A percentile compares a stretch with the other conserved stretches of the same genome.
These are phyloP conservation scores for Lophura nycthemera DNA, from an alignment of 2,113 vertebrate species.

Conservation along the genomic window DNA sequence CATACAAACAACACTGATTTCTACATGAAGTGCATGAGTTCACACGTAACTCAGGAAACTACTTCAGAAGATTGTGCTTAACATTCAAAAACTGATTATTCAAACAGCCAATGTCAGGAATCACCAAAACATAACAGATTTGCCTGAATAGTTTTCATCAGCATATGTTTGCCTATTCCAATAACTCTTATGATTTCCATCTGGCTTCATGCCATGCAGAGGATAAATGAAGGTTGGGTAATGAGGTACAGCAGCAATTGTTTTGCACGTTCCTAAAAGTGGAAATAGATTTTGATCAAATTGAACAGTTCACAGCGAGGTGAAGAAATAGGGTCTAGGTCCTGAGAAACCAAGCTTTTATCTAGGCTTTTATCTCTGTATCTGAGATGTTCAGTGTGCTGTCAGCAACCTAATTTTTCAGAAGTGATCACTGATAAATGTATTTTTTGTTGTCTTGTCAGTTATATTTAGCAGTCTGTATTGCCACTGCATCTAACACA, in stretches of 20 bases:
- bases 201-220: background rate
- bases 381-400: background rate
- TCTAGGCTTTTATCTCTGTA: background rate
- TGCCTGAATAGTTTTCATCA: background rate
- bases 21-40: background rate
- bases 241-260: background rate
- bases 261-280: background rate
- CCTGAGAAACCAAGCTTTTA: background rate
- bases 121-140: background rate
- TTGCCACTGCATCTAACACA: background rate
- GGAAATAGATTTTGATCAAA: background rate
- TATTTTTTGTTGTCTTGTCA: background rate
- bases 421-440: background rate
- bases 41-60: background rate
- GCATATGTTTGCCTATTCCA: fast-evolving
- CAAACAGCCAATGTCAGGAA: background rate
- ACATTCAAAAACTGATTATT: background rate
- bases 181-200: background rate
- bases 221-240: background rate
- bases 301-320: background rate
- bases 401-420: background rate
- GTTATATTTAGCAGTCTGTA: background rate
- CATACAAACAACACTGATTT: background rate
- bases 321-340: background rate
- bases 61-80: background rate